Conservation (phyloP, 1,140 invertebrate species). For the Aphelinus certus region DNA sequence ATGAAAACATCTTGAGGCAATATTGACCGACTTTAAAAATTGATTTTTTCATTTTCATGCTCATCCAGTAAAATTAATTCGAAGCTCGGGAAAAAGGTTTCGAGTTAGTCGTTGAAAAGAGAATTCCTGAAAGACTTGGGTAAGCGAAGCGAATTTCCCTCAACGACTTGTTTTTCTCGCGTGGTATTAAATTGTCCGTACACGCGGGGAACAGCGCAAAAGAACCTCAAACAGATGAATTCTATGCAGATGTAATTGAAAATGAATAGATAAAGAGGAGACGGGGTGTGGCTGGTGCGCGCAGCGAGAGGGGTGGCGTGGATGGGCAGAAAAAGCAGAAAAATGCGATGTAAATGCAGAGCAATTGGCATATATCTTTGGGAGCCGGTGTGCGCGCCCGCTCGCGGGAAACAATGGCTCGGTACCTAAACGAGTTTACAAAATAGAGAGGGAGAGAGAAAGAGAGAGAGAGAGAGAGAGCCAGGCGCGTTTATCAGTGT, state of each 20-base stretch:
- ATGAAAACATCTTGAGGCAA: too few species aligned
- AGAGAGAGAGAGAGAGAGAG: conserved; percentile 7
- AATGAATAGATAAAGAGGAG: conserved; percentile 20
- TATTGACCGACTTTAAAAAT: too few species aligned
- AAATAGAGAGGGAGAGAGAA: conserved; percentile 17
- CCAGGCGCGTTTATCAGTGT: conserved; percentile 39
- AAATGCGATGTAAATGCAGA: conserved; percentile 31
- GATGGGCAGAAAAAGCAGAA: conserved; percentile 22
- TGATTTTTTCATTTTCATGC: too few species aligned
- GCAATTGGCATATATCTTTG: conserved; percentile 34
- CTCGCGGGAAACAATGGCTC: conserved; percentile 34
- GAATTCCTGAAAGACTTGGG: too few species aligned
- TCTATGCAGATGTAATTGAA: conserved; percentile 22
- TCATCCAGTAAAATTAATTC: too few species aligned
- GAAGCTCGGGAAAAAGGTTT: too few species aligned
- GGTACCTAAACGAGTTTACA: conserved; percentile 31
- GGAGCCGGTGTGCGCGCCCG: not conserved
- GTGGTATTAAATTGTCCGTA: too few species aligned
- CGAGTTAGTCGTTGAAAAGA: too few species aligned
- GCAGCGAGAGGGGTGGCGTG: not conserved
- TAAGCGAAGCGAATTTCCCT: too few species aligned
- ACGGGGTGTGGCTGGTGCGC: not conserved
- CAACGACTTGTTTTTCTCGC: too few species aligned
- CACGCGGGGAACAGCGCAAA: too few species aligned
- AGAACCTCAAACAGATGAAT: not conserved